Evolutionary conservation across 1,140 invertebrate genomes (phyloP), one percentile per base, ranked within the genome.

Genomic region (Eurosta solidaginis): DNA sequence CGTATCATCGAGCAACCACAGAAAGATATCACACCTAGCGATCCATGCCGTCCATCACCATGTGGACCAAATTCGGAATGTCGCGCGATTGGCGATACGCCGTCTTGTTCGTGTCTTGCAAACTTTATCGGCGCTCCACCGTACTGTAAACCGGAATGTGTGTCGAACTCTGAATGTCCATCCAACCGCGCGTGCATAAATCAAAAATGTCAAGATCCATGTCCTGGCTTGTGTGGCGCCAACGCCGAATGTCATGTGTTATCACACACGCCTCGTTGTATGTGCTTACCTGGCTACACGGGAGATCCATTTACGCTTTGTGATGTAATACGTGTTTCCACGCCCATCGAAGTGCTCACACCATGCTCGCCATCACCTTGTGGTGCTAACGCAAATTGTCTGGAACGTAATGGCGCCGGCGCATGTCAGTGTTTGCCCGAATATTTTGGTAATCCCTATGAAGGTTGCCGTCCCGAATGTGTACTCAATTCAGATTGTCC

Each of bases 11-110:
- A 82, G 92, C 95, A 90, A 90, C 94, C 78, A 91, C 93, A 87
- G 91, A 92, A 84, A 89, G 92, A 85, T 94, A 93, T 85, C 90
- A 83, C 83, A 45, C 85, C 89, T 75, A 85, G 87, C 40, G 91
- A 94, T 85, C 93, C 93, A 14, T 94, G 93, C 81, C 84, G 90
- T 77, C 93, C 93, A 74, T 93, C 93, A 4, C 93, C 94, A 4
- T 95, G 94, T 88, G 94, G 93, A 20, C 91, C 93, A 0, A 93
- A 94, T 85, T 91, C 93, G 25, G 88, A 93, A 83, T 95, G 94
- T 81, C 90, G 90, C 83, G 85, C 89, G n/a, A 83, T 89, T 7
- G 92, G 92, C 27, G 89, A 91, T 80, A 88, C 89, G 42, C 91
- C 92, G 1, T 90, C 91, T 0, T 95, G 94, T 81, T 90, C 91